phyloP scores from a whole-genome alignment of 2,113 vertebrate species.

The Recurvirostra avosetta region DNA sequence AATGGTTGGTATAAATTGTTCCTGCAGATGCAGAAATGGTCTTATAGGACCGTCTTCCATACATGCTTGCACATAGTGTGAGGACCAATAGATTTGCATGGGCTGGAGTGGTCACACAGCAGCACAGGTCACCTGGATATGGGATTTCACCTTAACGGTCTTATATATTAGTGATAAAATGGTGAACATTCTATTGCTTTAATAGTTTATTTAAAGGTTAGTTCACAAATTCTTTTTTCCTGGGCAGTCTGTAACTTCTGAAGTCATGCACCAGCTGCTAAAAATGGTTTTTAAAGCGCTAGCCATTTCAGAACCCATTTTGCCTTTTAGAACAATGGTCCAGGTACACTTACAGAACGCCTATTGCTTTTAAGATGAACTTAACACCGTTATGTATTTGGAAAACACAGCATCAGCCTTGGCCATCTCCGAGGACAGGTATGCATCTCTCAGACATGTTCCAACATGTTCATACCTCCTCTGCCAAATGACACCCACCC shows the following conservation, averaged over 20 bases:
- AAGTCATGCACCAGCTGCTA: rapidly evolving
- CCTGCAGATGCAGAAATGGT: not conserved
- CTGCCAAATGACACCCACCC: not conserved
- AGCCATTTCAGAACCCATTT: not conserved
- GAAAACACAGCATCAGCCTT: not conserved
- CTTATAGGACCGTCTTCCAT: not conserved
- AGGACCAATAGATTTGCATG: not conserved
- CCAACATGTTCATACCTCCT: not conserved
- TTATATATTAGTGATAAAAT: not conserved
- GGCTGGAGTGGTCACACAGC: not conserved
- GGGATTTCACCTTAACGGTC: not conserved
- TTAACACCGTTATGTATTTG: not conserved
- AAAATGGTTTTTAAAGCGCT: not conserved
- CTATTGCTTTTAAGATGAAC: not conserved
- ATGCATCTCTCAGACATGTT: not conserved
- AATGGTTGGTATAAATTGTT: not conserved
- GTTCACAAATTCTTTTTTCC: not conserved
- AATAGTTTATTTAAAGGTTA: not conserved
- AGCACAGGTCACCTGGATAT: not conserved
- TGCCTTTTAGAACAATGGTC: not conserved
- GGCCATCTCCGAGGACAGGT: too few relatives aligned
- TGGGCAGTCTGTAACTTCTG: not conserved
- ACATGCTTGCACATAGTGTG: rapidly evolving
- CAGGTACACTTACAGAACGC: not conserved
- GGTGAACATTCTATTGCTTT: not conserved